Evolutionary conservation across 2,797 vertebrate genomes (phyloP).

Genomic region (Phyllotis vaccarum): DNA sequence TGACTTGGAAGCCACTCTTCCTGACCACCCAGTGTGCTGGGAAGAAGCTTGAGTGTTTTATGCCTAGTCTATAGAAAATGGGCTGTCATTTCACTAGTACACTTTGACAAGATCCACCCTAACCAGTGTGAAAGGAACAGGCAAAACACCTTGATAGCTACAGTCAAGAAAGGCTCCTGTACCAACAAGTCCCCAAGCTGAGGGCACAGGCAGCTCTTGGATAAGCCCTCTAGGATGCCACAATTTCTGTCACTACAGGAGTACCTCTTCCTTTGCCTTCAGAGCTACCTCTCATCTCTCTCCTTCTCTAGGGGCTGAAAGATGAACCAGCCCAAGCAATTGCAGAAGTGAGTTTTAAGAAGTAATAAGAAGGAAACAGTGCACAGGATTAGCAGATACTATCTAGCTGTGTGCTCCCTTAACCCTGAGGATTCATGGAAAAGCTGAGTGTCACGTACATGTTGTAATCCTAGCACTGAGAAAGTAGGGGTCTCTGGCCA

Average conservation of each 20-base stretch:
- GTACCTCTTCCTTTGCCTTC: neutral
- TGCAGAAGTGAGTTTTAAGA: constrained; percentile 61
- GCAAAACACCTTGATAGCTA: constrained; percentile 22
- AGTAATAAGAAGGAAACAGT: neutral
- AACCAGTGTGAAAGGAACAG: neutral
- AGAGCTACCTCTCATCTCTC: constrained; percentile 26
- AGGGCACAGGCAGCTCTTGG: neutral
- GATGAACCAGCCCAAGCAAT: constrained; percentile 82
- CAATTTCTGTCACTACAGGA: neutral
- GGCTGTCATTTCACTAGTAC: neutral
- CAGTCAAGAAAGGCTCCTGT: neutral
- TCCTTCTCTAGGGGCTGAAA: constrained; percentile 78
- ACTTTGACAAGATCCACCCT: neutral
- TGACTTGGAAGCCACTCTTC: neutral
- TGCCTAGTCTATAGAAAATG: neutral
- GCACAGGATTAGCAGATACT: constrained; percentile 70
- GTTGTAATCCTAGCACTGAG: neutral
- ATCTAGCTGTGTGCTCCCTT: neutral
- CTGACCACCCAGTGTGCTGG: neutral
- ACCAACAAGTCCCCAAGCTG: neutral
- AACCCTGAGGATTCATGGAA: neutral
- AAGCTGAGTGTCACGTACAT: neutral
- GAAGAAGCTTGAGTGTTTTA: neutral
- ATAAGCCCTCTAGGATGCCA: neutral
- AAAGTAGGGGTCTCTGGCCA: neutral